Evolutionary conservation across 2,888 invertebrate genomes (phyloP), one percentile per base, ranked within the genome.

Genomic region (Macaria liturata): DNA sequence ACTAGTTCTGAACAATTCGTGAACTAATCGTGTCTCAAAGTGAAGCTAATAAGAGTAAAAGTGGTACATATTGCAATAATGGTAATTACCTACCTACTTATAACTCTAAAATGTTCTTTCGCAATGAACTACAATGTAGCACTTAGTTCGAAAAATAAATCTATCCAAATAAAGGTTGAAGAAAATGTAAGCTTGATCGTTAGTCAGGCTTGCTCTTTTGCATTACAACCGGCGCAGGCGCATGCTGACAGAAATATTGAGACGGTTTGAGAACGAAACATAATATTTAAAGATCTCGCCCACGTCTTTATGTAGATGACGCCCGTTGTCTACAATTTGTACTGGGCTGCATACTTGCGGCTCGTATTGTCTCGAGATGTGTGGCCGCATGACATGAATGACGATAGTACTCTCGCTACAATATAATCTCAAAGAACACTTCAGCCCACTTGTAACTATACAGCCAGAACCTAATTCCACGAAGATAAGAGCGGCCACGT

Each of bases 271-370:
- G 59, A 60, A 55, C 55, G 59, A 46, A 60, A 55, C 52, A 56
- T 51, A 59, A 59, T 55, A 59, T 59, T 55, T 59, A 59, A 59
- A 59, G 59, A 59, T 45, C 55, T 60, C 59, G 55, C 65, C 59
- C 63, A 67, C 65, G 59, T 65, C 62, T 59, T 57, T 63, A 60
- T 64, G 65, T 58, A 67, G 63, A 65, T 60, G 53, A 63, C 65
- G 65, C 63, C 61, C 60, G 65, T 67, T 63, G 61, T 62, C 67
- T 55, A 60, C 66, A 65, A 55, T 65, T 61, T 58, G 64, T 66
- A 56, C 56, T 54, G 51, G 59, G 52, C 60, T 64, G 57, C 59
- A 55, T 64, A 59, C 56, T 61, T 55, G 60, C 42, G 49, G 51
- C 53, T 49, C 55, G 55, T 51, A 60, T 62, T 59, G 58, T 61